Evolutionary conservation across 2,113 vertebrate genomes (phyloP), one percentile per base, ranked within the genome.

Genomic region (Lepus americanus): DNA sequence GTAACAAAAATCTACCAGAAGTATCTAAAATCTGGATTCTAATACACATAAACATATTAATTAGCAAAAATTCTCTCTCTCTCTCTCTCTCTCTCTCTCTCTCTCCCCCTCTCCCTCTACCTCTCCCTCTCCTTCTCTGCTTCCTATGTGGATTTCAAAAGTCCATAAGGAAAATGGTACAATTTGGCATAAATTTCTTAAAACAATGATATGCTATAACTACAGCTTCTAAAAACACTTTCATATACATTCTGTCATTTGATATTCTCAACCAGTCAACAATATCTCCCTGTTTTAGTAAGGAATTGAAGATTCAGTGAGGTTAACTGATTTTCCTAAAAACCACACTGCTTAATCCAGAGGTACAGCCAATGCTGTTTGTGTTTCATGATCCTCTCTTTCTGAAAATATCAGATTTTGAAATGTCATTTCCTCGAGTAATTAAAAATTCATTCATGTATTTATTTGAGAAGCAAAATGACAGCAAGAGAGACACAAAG

Each of bases 391-490:
- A 81, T 31, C 4, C 19, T 73, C 14, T 81, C 5, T 84, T 89
- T 79, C 39, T 73, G 73, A 85, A 64, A 95, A 63, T 59, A 14
- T 11, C 77, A 7, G 70, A 83, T 85, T 94, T 91, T 94, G 20
- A 79, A 77, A 53, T 67, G 4, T 81, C 17, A 79, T 74, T 83
- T 39, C 5, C 8, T 17, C 22, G 55, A 63, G 36, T 61, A 89
- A 76, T 87, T 95, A 59, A 59, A 59, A 59, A 59, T 59, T 17
- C 17, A 16, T 44, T 44, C 44, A 44, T 59, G 3, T 59, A 59
- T 59, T 59, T 59, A 59, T 59, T 59, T 59, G 55, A 59, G 55
- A 16, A 17, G 55, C 55, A 17, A 59, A 59, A 59, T 16, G 55
- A 17, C 44, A 44, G 44, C 44, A 17, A 59, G 55, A 59, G 17